Percentiles rank a stretch among this genome's conserved stretches.
phyloP scores from a whole-genome alignment of 2,888 invertebrate species.

The Rugalucina vietnamica region DNA sequence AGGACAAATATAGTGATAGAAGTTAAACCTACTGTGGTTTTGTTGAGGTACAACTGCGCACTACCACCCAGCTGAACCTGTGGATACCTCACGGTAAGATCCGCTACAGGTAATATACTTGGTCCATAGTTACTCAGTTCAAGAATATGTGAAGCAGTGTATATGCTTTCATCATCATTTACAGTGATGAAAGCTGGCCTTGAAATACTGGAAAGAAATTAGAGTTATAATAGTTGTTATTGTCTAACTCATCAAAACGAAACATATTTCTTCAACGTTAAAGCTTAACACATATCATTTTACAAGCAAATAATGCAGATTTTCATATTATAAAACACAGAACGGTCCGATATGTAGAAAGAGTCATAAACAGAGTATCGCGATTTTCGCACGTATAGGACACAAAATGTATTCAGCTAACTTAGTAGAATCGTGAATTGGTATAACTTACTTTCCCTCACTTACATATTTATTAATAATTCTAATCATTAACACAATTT shows the following conservation, averaged over 20 bases:
- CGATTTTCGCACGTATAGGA: too few relatives aligned
- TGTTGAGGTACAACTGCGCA: conserved; percentile 43
- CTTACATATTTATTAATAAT: background rate
- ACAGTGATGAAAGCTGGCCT: conserved; percentile 42
- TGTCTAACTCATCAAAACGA: too few relatives aligned
- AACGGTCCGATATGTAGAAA: too few relatives aligned
- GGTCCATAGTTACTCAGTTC: conserved; percentile 55
- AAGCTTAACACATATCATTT: too few relatives aligned
- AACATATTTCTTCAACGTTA: too few relatives aligned
- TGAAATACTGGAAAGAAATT: conserved; percentile 48
- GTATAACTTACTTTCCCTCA: background rate
- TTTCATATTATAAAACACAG: too few relatives aligned
- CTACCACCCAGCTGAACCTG: conserved; percentile 41
- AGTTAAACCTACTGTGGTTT: conserved; percentile 40
- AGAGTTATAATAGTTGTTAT: too few relatives aligned
- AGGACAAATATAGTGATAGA: too few relatives aligned
- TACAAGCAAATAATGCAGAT: too few relatives aligned
- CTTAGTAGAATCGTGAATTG: background rate
- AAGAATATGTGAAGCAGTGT: conserved; percentile 33
- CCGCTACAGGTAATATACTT: conserved; percentile 42
- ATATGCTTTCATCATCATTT: background rate
- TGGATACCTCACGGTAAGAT: conserved; percentile 48
- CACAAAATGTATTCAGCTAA: background rate
- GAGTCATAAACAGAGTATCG: too few relatives aligned
- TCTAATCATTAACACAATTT: background rate